These are phyloP conservation scores for Ophion slaviceki DNA, from an alignment of 2,888 invertebrate species.

Conservation along the genomic window DNA sequence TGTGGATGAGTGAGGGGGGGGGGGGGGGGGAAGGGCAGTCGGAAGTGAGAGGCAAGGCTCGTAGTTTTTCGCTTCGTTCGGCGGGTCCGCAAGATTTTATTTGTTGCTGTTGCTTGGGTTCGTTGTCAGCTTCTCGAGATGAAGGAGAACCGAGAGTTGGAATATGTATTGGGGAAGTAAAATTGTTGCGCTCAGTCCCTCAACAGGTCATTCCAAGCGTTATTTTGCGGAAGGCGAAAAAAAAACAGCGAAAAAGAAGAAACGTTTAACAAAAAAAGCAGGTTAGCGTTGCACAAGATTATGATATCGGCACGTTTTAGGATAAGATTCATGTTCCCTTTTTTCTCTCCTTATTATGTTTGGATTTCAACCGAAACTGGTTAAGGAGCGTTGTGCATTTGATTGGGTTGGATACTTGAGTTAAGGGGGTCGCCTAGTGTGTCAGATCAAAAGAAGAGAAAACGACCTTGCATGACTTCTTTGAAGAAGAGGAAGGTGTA, in stretches of 20 bases:
- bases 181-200: constrained; percentile 65
- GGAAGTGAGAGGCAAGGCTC: neutral
- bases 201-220: constrained; percentile 34
- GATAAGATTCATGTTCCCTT: too few relatives aligned
- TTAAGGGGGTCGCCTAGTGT: too few relatives aligned
- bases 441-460: too few relatives aligned
- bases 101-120: neutral
- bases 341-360: too few relatives aligned
- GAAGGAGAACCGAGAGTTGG: constrained; percentile 7
- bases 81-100: neutral
- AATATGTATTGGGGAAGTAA: constrained; percentile 41
- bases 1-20: neutral
- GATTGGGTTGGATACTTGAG: too few relatives aligned
- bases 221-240: neutral
- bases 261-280: constrained; percentile 40
- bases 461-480: too few relatives aligned
- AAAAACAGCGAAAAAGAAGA: constrained; percentile 40
- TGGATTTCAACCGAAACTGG: too few relatives aligned
- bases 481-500: too few relatives aligned
- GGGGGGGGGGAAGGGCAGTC: neutral
- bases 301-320: neutral
- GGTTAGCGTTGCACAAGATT: constrained; percentile 22
- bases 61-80: neutral
- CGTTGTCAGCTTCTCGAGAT: constrained; percentile 6
- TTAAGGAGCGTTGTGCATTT: too few relatives aligned